These are phyloP conservation scores for Danionella cerebrum DNA, from an alignment of 2,113 vertebrate genomes.

Conservation along the genomic window DNA sequence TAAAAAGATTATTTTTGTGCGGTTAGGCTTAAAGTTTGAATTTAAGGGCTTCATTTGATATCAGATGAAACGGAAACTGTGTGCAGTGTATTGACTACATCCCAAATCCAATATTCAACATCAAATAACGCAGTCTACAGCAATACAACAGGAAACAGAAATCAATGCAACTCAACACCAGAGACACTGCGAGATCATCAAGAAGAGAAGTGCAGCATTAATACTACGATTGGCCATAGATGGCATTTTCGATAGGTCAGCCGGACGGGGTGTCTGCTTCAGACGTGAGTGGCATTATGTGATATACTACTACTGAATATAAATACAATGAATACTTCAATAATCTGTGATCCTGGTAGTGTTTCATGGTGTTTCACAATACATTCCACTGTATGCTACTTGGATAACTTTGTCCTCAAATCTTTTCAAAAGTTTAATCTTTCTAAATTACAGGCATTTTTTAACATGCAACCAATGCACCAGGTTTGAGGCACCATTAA, in stretches of 20 bases:
- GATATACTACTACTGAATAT: too few species aligned
- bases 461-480: too few species aligned
- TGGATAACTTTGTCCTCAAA: too few species aligned
- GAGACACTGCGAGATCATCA: neutral
- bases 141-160: neutral
- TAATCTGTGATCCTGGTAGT: too few species aligned
- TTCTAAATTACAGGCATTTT: too few species aligned
- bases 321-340: too few species aligned
- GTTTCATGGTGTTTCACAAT: too few species aligned
- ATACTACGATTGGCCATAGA: neutral
- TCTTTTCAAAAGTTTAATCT: too few species aligned
- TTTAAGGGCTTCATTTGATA: neutral
- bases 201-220: neutral
- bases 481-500: too few species aligned
- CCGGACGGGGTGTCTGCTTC: too few species aligned
- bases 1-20: neutral
- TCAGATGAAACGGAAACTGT: neutral
- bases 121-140: slow-evolving; percentile 1
- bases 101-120: neutral
- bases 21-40: neutral
- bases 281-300: too few species aligned
- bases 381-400: too few species aligned
- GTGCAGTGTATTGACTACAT: neutral
- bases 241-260: neutral
- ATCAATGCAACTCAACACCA: neutral